Evolutionary conservation across 2,797 vertebrate species (phyloP).

Genomic region (Lerista edwardsae): DNA sequence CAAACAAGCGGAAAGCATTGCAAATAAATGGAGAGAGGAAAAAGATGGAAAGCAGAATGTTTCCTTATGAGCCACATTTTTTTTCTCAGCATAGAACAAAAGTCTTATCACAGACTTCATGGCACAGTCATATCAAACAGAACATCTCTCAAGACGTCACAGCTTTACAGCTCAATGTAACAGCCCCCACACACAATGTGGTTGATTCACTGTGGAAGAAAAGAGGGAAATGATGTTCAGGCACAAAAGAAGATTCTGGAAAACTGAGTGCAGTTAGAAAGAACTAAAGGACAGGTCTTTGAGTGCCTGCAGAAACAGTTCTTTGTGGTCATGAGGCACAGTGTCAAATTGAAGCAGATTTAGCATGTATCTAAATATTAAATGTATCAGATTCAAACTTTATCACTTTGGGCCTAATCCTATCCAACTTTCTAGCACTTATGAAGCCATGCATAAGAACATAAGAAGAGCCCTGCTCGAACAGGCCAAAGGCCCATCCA

Average conservation of each 20-base stretch:
- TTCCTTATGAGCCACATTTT: not conserved
- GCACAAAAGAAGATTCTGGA: not conserved
- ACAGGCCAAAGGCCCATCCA: no score
- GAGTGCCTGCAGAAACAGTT: not conserved
- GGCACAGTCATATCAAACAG: slow-evolving; percentile 12
- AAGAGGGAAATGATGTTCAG: not conserved
- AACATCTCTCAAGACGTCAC: not conserved
- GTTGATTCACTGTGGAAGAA: not conserved
- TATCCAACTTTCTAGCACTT: no score
- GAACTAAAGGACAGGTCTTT: not conserved
- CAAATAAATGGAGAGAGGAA: not conserved
- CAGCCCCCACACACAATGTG: not conserved
- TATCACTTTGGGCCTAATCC: no score
- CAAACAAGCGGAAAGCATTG: no score
- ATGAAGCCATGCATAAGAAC: no score
- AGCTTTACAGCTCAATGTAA: not conserved
- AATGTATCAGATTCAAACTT: no score
- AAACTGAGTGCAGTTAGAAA: not conserved
- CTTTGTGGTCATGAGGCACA: not conserved
- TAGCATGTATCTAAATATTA: not conserved
- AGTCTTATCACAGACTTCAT: slow-evolving; percentile 9
- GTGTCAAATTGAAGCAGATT: not conserved
- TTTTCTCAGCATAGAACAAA: slow-evolving; percentile 24
- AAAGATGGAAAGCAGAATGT: not conserved
- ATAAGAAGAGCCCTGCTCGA: no score